Percentiles rank a stretch among this genome's conserved stretches.
Evolutionary conservation across 2,888 invertebrate genomes (phyloP).

Genomic region (Polymixis lichenea): DNA sequence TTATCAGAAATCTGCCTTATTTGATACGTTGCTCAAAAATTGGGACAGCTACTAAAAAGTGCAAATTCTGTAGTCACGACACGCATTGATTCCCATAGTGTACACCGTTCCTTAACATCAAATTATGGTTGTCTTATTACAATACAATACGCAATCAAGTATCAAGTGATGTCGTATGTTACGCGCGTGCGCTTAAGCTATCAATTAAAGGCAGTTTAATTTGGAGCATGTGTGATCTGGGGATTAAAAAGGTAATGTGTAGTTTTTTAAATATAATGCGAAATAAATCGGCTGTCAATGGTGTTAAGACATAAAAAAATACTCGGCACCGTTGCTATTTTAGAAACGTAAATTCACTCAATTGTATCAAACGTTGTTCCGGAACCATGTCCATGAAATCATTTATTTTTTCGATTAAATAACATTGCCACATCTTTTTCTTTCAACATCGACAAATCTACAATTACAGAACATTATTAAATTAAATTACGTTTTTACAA

Average conservation of each 20-base stretch:
- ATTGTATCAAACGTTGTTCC: not conserved
- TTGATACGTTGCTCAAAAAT: not conserved
- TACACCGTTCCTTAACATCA: constrained; percentile 57
- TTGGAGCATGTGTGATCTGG: constrained; percentile 55
- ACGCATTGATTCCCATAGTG: constrained; percentile 38
- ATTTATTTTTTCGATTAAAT: constrained; percentile 24
- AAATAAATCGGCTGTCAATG: not conserved
- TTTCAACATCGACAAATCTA: constrained; percentile 28
- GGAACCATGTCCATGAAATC: not conserved
- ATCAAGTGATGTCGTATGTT: constrained; percentile 64
- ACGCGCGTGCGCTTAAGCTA: constrained; percentile 43
- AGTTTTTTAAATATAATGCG: not conserved
- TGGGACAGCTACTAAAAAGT: not conserved
- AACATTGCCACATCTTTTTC: constrained; percentile 16
- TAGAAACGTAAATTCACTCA: not conserved
- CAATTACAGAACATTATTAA: constrained; percentile 51
- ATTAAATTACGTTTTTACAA: constrained; percentile 58
- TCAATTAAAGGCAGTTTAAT: constrained; percentile 57
- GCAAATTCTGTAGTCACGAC: constrained; percentile 18
- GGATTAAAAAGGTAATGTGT: not conserved
- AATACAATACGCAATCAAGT: constrained; percentile 87
- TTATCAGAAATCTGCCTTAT: not conserved
- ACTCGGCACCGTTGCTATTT: not conserved
- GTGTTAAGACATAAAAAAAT: not conserved
- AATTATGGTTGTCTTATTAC: constrained; percentile 77